A percentile compares a stretch with the other conserved stretches of the same genome.
Conservation (phyloP, 2,113 vertebrate species). For the Ophiodon elongatus region DNA sequence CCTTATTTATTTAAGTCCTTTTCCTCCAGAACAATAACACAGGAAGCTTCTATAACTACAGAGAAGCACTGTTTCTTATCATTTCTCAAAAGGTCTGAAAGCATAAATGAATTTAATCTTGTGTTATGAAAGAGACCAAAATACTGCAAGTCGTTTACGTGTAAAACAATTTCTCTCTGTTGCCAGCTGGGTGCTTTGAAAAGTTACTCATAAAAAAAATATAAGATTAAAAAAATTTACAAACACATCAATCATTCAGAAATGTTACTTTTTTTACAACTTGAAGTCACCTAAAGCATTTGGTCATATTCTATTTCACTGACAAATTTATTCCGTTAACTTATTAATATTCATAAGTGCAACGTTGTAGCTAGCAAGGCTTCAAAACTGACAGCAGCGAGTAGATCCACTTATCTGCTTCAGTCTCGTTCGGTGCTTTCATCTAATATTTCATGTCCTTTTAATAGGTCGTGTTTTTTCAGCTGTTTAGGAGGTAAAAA, state of each 20-base stretch:
- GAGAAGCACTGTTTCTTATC: background rate
- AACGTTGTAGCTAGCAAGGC: slow-evolving; percentile 40
- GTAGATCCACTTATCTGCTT: slow-evolving; percentile 8
- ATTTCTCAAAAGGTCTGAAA: background rate
- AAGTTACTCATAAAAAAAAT: background rate
- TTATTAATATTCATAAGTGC: slow-evolving; percentile 65
- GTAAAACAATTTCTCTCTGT: background rate
- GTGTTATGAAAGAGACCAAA: background rate
- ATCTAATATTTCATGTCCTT: slow-evolving; percentile 42
- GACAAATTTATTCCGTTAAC: slow-evolving; percentile 40
- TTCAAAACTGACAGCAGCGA: slow-evolving; percentile 5
- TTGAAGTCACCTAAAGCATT: background rate
- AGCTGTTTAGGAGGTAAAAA: background rate
- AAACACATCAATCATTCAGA: background rate
- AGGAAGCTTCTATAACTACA: background rate
- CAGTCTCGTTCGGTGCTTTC: slow-evolving; percentile 23
- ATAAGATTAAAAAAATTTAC: background rate
- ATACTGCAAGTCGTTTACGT: background rate
- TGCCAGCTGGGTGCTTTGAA: background rate
- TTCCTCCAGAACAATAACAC: background rate
- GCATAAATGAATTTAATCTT: background rate
- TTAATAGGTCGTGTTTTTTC: slow-evolving; percentile 28
- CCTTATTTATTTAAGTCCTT: background rate
- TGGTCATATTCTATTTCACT: slow-evolving; percentile 7
- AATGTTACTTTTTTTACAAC: background rate